Evolutionary conservation across 2,888 invertebrate genomes (phyloP), one percentile per base, ranked within the genome.

Genomic region (Aphidius colemani): DNA sequence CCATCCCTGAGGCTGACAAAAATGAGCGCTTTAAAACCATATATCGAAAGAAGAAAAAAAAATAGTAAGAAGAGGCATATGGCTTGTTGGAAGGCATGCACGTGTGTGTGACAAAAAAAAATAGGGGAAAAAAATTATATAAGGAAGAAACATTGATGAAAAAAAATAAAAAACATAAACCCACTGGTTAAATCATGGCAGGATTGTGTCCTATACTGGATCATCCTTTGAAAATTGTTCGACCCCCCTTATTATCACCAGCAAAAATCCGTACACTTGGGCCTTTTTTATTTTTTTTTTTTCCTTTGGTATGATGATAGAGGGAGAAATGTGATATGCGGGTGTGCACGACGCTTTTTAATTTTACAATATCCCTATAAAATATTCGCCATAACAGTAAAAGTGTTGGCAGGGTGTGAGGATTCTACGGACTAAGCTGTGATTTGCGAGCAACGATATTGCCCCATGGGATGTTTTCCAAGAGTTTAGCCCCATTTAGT

Each of bases 321-420:
- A 30, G 30, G 30, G 30, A 30, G 30, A 30, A 30, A 30, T 30
- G 30, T 30, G 61, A 62, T 66, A 51, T 49, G 64, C 70, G 72
- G 75, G 71, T 61, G 66, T 59, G 66, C 70, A 67, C 69, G 74
- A 69, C 69, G 71, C 72, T 76, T 80, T 80, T 80, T 80, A 80
- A 80, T 80, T 80, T 79, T 78, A 79, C 78, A 79, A 74, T 78
- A 78, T 78, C 78, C 74, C 77, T 77, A 77, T 80, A 79, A 80
- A 80, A 79, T 79, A 78, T 79, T 76, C 74, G 73, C 72, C 72
- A 75, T 77, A 78, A 77, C 76, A 73, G 76, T 78, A 75, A 78
- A 78, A 78, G 75, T 76, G 73, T 77, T 70, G 51, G 70, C 64
- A 66, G 72, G 71, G 67, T 50, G 49, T 49, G 46, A 58, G 61